phyloP scores from a whole-genome alignment of 2,113 vertebrate species.

The Daubentonia madagascariensis region DNA sequence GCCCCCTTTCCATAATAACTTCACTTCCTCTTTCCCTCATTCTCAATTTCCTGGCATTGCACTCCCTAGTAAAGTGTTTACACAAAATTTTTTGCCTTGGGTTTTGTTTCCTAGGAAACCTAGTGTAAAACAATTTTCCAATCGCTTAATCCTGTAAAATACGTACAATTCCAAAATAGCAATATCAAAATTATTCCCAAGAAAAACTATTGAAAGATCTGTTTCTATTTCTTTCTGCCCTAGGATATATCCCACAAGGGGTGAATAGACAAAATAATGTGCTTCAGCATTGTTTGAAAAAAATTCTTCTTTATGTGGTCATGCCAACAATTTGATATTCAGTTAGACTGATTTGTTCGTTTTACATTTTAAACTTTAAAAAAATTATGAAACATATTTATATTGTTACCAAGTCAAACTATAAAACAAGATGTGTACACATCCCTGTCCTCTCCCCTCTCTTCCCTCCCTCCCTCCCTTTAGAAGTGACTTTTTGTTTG shows the following conservation, averaged over 20 bases:
- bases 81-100: neutral
- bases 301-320: neutral
- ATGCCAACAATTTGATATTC: neutral
- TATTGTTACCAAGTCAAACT: neutral
- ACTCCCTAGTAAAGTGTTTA: neutral
- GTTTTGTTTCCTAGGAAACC: neutral
- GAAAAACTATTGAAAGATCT: neutral
- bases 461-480: neutral
- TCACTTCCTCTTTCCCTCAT: accelerated
- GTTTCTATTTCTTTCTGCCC: neutral
- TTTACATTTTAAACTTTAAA: neutral
- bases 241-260: neutral
- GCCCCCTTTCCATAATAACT: neutral
- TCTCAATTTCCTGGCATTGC: neutral
- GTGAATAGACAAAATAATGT: neutral
- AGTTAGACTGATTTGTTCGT: neutral
- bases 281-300: neutral
- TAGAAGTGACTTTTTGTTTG: neutral
- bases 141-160: neutral
- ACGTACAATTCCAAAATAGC: neutral
- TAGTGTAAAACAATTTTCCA: neutral
- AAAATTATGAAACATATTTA: neutral
- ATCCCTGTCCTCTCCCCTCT: neutral
- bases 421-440: neutral
- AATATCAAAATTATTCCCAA: neutral